phyloP scores from a whole-genome alignment of 2,113 vertebrate genomes.

The Campylomormyrus numenius region DNA sequence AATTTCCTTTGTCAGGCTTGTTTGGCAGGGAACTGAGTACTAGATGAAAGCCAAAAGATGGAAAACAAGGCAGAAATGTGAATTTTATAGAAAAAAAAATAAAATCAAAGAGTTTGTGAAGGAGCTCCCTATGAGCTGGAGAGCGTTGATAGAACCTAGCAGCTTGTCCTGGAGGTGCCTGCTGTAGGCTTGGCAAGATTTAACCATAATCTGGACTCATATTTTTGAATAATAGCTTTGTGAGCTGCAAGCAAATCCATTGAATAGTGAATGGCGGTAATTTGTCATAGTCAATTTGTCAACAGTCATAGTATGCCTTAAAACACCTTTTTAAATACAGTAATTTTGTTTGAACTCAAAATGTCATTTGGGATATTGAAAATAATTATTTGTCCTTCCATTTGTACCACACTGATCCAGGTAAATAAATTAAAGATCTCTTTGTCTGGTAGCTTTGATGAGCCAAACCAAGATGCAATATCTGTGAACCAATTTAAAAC shows the following conservation, averaged over 20 bases:
- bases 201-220: background rate
- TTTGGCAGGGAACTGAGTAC: no score
- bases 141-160: background rate
- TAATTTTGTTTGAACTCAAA: background rate
- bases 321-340: background rate
- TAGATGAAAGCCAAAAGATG: background rate
- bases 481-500: background rate
- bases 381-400: background rate
- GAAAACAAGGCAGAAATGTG: background rate
- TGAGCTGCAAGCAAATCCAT: background rate
- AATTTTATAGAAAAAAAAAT: background rate
- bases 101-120: background rate
- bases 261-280: background rate
- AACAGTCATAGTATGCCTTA: background rate
- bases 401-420: background rate
- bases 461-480: background rate
- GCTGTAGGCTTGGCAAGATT: background rate
- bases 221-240: background rate
- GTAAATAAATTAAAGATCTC: background rate
- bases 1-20: background rate
- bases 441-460: background rate
- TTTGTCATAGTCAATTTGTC: background rate
- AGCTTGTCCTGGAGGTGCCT: background rate
- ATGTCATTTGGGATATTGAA: background rate
- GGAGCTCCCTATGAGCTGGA: background rate